Percentiles rank a stretch among this genome's conserved stretches.
Conservation (phyloP, 2,113 vertebrate species). For the Oryzias celebensis region DNA sequence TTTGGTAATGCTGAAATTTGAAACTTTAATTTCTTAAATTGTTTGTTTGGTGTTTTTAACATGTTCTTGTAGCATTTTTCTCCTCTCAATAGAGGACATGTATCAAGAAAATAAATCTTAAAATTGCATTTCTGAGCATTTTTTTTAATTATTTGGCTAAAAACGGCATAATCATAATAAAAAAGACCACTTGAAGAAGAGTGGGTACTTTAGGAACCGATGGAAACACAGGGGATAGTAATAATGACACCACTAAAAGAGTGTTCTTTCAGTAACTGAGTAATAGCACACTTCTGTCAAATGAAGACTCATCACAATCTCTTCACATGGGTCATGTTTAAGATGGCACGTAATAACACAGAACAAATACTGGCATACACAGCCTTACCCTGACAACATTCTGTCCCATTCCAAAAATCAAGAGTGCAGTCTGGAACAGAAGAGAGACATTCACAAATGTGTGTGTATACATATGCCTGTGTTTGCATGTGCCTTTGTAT, state of each 20-base stretch:
- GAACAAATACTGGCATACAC: conserved; percentile 59
- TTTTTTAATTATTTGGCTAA: too few relatives aligned
- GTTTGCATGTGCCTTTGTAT: conserved; percentile 19
- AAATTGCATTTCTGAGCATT: too few relatives aligned
- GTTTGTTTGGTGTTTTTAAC: too few relatives aligned
- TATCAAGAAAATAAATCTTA: too few relatives aligned
- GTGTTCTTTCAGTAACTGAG: conserved; percentile 3
- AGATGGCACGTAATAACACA: conserved; percentile 57
- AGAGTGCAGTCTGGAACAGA: conserved; percentile 45
- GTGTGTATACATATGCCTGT: conserved; percentile 15
- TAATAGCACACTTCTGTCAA: conserved; percentile 17
- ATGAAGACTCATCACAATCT: conserved; percentile 50
- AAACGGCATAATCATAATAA: too few relatives aligned
- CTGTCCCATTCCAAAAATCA: conserved; percentile 27
- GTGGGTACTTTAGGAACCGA: neutral
- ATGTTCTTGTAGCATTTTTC: too few relatives aligned
- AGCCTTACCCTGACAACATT: conserved; percentile 32
- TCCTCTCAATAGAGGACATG: too few relatives aligned
- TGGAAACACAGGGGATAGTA: neutral
- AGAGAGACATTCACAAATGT: conserved; percentile 15
- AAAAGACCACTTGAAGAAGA: neutral
- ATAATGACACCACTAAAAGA: neutral
- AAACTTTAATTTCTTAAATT: too few relatives aligned
- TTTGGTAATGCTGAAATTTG: neutral
- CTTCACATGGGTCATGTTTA: conserved; percentile 65